Evolutionary conservation across 2,113 vertebrate genomes (phyloP), one percentile per base, ranked within the genome.

Genomic region (Callorhinus ursinus): DNA sequence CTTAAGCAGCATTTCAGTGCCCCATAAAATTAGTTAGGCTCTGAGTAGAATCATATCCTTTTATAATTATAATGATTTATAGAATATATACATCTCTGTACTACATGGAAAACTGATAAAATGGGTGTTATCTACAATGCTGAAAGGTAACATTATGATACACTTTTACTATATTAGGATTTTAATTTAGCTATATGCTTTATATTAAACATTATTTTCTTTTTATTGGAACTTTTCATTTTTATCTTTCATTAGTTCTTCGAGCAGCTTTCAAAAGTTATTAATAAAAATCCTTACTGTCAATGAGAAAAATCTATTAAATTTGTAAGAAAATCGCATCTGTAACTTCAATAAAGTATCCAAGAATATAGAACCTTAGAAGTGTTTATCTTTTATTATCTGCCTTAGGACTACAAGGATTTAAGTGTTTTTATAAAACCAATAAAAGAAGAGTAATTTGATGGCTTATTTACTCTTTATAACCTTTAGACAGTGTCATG

Each of bases 371-470:
- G 96, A 98, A 98, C 92, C 98, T 99, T 98, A 97, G 98, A 99
- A 99, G 97, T 98, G 98, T 97, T 99, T 98, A 97, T 98, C 98
- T 99, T 99, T 99, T 99, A 99, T 98, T 98, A 98, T 98, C 97
- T 97, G 99, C 99, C 99, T 99, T 99, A 99, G 99, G 99, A 99
- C 98, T 99, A 99, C 98, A 99, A 97, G 98, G 98, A 99, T 99
- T 99, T 98, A 99, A 99, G 98, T 98, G 98, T 98, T 99, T 98
- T 98, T 98, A 98, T 97, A 97, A 98, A 99, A 99, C 99, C 99
- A 99, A 99, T 99, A 99, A 99, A 99, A 99, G 98, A 99, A 98
- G 99, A 99, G 99, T 99, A 98, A 98, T 99, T 99, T 98, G 98
- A 99, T 99, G 99, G 99, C 99, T 99, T 99, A 99, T 99, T 99